phyloP scores from a whole-genome alignment of 2,888 invertebrate species.

The Tetragnatha montana region DNA sequence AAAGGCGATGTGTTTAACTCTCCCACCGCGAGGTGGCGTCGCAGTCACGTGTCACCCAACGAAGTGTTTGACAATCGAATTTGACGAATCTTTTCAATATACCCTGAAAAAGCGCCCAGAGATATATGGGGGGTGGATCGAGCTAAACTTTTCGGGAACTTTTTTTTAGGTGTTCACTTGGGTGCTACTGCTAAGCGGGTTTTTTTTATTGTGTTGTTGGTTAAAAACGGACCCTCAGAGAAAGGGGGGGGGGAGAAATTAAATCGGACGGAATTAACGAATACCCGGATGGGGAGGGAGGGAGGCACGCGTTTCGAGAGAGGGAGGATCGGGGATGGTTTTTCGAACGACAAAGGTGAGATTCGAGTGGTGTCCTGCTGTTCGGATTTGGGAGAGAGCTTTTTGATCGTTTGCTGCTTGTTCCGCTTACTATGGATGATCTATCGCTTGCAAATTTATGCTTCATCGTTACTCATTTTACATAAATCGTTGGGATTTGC shows the following conservation, averaged over 20 bases:
- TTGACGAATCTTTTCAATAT: conserved; percentile 70
- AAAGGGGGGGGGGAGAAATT: conserved; percentile 20
- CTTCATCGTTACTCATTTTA: too few species aligned
- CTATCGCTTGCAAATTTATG: too few species aligned
- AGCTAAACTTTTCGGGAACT: conserved; percentile 18
- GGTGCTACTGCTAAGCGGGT: neutral
- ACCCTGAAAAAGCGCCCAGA: conserved; percentile 9
- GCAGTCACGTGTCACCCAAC: conserved; percentile 63
- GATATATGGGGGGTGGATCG: conserved; percentile 16
- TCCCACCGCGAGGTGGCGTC: conserved; percentile 66
- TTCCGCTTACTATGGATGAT: too few species aligned
- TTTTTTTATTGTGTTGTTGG: conserved; percentile 22
- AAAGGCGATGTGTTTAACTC: conserved; percentile 67
- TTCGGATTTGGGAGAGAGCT: neutral
- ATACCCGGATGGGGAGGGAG: neutral
- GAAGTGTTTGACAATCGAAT: conserved; percentile 69
- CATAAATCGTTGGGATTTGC: too few species aligned
- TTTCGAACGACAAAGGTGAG: conserved; percentile 13
- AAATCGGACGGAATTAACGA: conserved; percentile 60
- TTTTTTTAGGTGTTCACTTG: conserved; percentile 21
- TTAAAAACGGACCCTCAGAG: conserved; percentile 24
- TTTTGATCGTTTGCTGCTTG: too few species aligned
- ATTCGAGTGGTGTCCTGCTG: neutral
- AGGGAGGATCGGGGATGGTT: conserved; percentile 12
- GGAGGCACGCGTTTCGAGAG: conserved; percentile 15